Conservation (phyloP, 1,140 invertebrate genomes). For the Drosophila lacteicornis region DNA sequence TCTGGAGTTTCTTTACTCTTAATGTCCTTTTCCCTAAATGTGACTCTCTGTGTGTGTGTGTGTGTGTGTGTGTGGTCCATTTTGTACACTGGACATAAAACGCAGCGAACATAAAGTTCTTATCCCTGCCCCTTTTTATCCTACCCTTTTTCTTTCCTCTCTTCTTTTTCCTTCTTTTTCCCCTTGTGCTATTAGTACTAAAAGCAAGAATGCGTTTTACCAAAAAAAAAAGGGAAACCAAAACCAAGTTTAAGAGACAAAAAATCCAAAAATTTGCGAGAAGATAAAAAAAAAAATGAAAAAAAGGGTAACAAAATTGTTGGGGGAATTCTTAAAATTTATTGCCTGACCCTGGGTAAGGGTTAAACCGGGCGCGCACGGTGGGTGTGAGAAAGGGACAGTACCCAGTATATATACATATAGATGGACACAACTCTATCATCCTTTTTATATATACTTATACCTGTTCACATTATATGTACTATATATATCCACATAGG, state of each 20-base stretch:
- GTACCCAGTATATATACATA: conserved; percentile 15
- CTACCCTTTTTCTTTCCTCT: conserved; percentile 15
- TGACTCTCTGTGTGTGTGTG: conserved; percentile 1
- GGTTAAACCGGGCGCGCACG: neutral
- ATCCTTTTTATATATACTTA: conserved; percentile 8
- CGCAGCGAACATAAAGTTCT: conserved; percentile 49
- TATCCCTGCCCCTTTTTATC: conserved; percentile 29
- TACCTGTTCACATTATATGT: neutral
- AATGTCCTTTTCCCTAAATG: conserved; percentile 24
- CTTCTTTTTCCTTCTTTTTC: conserved; percentile 5
- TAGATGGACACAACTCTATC: conserved; percentile 29
- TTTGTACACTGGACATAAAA: conserved; percentile 57
- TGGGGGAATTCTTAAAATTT: conserved; percentile 56
- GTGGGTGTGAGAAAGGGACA: conserved; percentile 1
- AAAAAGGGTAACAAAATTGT: conserved; percentile 50
- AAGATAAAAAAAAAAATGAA: conserved; percentile 11
- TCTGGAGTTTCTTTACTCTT: conserved; percentile 39
- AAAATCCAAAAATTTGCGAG: conserved; percentile 36
- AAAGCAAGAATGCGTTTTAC: conserved; percentile 49
- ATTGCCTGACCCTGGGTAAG: conserved; percentile 15
- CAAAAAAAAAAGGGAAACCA: conserved; percentile 3
- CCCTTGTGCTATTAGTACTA: conserved; percentile 49
- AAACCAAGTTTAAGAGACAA: conserved; percentile 32
- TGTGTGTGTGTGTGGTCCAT: conserved; percentile 29
- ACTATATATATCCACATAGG: neutral